Evolutionary conservation across 2,113 vertebrate genomes (phyloP), one percentile per base, ranked within the genome.

Genomic region (Ptilorrhoa leucosticta): DNA sequence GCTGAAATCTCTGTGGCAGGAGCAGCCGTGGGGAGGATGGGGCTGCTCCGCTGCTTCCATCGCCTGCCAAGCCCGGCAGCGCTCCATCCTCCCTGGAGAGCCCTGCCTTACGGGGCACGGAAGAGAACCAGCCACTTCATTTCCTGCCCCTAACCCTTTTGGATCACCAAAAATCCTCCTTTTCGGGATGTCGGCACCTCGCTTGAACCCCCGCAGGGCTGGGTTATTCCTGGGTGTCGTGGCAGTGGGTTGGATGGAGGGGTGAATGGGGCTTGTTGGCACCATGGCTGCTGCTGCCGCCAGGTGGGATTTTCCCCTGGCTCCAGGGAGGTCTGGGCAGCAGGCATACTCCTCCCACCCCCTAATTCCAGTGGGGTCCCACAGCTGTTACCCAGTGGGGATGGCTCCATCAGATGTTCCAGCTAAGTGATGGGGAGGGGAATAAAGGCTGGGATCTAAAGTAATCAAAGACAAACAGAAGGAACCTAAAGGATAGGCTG

Each of bases 111-210:
- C 0, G 0, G 70, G 73, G 82, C 84, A 58, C 7, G 56, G 94
- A 92, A 82, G 35, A 12, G 7, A 90, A 35, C 30, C 93, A 94
- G 91, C 65, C 57, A 1, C 78, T 96, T 94, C 47, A 85, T 93
- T 96, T 95, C 94, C 90, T 93, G 44, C 35, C 61, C 58, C 28
- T 30, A 89, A 71, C n/a, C 54, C 68, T 60, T n/a, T 42, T 5
- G 60, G 42, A 72, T 70, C 73, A 50, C 65, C 73, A 61, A 64
- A 90, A 92, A 60, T 81, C 81, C 40, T 77, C 23, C 61, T 8
- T 40, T 50, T 33, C 7, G 42, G 56, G 48, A 70, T 28, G 64
- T 13, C 0, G 0, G 60, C 64, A 64, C 72, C 63, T 76, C 47
- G 22, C 56, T 65, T 45, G 16, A 51, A 22, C 5, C 28, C 28